phyloP scores from a whole-genome alignment of 92 coral and sea anemone genomes.

The Desmophyllum pertusum region DNA sequence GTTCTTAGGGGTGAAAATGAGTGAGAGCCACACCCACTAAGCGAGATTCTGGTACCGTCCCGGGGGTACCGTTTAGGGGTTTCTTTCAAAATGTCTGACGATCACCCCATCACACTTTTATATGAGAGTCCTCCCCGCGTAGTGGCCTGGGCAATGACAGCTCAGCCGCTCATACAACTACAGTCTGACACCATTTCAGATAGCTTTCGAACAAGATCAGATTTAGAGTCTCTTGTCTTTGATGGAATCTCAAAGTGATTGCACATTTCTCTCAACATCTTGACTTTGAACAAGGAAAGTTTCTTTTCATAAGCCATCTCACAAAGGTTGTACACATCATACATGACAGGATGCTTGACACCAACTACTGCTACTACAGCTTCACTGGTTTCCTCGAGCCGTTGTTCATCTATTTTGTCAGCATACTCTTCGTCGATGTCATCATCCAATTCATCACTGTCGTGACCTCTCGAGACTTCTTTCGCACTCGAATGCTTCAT shows the following conservation, averaged over 20 bases:
- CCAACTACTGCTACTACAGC: constrained; percentile 23
- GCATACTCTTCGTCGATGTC: constrained; percentile 22
- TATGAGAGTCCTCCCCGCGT: too few relatives aligned
- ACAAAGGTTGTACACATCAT: constrained; percentile 43
- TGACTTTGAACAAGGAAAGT: constrained; percentile 28
- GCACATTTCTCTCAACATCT: constrained; percentile 43
- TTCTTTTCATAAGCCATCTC: constrained; percentile 30
- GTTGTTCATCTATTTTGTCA: constrained; percentile 8
- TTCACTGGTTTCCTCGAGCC: background rate
- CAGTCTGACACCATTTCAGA: constrained; percentile 31
- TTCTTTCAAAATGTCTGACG: too few relatives aligned
- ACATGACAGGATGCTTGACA: constrained; percentile 41
- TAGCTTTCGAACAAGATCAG: constrained; percentile 11
- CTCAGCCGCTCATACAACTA: constrained; percentile 14
- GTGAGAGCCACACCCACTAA: too few relatives aligned
- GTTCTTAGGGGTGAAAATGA: too few relatives aligned
- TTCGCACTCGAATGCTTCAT: constrained; percentile 15
- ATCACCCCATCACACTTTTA: too few relatives aligned
- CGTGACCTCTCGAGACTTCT: constrained; percentile 9
- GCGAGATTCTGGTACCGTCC: too few relatives aligned
- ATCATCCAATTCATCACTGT: constrained; percentile 28
- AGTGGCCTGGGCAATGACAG: too few relatives aligned
- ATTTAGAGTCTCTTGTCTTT: constrained; percentile 24
- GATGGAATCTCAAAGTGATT: constrained; percentile 30
- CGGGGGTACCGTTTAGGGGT: too few relatives aligned